phyloP scores from a whole-genome alignment of 2,797 vertebrate species.

The Capromys pilorides region DNA sequence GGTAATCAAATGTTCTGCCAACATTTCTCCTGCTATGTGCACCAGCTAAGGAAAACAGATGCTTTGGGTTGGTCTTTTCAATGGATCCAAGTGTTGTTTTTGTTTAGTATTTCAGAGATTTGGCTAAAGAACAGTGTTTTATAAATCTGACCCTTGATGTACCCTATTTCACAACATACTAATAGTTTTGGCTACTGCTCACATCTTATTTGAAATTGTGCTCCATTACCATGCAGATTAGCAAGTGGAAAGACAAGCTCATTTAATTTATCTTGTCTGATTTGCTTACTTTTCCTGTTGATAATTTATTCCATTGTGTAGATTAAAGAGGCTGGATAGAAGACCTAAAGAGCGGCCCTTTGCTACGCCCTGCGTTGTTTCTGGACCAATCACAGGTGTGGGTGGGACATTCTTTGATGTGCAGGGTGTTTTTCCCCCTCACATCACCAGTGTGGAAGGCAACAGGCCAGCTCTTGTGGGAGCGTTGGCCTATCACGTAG shows the following conservation, averaged over 20 bases:
- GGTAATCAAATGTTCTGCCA: constrained; percentile 89
- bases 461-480: constrained; percentile 74
- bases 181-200: constrained; percentile 81
- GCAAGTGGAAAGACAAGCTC: constrained; percentile 68
- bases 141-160: constrained; percentile 77
- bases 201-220: constrained; percentile 74
- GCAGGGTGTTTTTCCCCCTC: neutral
- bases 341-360: constrained; percentile 33
- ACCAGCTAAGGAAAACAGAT: constrained; percentile 88
- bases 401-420: constrained; percentile 66
- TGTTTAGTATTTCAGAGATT: constrained; percentile 85
- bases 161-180: constrained; percentile 78
- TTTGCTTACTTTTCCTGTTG: constrained; percentile 76
- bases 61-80: constrained; percentile 85
- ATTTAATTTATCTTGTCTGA: constrained; percentile 77
- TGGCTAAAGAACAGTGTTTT: constrained; percentile 82
- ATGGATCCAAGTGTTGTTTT: constrained; percentile 84
- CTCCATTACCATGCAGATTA: constrained; percentile 67
- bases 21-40: constrained; percentile 85
- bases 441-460: constrained; percentile 72
- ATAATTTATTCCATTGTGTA: constrained; percentile 71
- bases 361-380: constrained; percentile 10
- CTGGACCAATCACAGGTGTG: constrained; percentile 55
- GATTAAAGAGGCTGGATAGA: constrained; percentile 57
- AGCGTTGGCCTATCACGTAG: constrained; percentile 72